Conservation (phyloP, 2,797 vertebrate genomes). For the Arrhamphus sclerolepis region DNA sequence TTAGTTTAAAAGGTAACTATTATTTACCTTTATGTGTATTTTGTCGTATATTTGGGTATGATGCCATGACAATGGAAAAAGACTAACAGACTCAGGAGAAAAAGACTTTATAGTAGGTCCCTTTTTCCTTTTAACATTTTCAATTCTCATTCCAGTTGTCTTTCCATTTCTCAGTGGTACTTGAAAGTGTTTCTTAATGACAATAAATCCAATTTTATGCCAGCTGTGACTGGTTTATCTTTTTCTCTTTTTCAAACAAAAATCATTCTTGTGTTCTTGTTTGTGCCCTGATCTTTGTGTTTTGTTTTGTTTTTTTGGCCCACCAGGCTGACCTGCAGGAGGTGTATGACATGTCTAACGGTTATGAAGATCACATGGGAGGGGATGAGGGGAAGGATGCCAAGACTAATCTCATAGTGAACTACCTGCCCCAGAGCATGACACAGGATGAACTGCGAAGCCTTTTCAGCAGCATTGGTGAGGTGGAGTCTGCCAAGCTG, state of each 20-base stretch:
- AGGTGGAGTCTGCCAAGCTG: constrained; percentile 97
- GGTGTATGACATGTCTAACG: constrained; percentile 95
- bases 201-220: no score
- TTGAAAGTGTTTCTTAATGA: no score
- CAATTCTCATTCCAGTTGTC: no score
- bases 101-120: no score
- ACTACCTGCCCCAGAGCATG: constrained; percentile 99
- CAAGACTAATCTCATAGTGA: constrained; percentile 97
- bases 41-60: no score
- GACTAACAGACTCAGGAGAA: no score
- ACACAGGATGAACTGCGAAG: constrained; percentile 96
- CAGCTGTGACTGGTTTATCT: no score
- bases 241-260: neutral
- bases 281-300: constrained; percentile 8
- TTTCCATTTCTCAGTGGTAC: no score
- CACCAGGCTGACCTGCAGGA: constrained; percentile 74
- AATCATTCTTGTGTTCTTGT: neutral
- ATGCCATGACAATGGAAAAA: no score
- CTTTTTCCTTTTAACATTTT: no score
- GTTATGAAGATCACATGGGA: constrained; percentile 99
- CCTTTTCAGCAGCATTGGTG: constrained; percentile 97
- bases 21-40: no score
- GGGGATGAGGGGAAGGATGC: constrained; percentile 92
- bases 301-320: constrained; percentile 23
- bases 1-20: no score